Evolutionary conservation across 2,113 vertebrate genomes (phyloP), one percentile per base, ranked within the genome.

Genomic region (Phyllostomus hastatus): DNA sequence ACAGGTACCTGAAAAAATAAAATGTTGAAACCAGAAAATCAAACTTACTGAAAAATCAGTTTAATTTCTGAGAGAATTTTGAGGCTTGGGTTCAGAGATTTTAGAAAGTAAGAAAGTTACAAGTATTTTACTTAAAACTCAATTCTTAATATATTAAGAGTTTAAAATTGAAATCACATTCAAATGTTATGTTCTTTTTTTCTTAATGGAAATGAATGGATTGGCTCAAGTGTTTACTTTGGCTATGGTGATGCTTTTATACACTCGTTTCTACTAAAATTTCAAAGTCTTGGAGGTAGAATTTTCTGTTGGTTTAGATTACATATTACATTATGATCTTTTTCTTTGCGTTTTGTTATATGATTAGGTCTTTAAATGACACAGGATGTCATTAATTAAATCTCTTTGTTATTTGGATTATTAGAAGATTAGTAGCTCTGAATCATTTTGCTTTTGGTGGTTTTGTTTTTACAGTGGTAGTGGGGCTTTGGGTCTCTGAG

Each of bases 321-420:
- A 75, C 24, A 22, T 41, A 64, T 80, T 94, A 78, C 38, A n/a
- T 11, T 12, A 22, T 59, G 57, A 59, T 66, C 28, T 90, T 89
- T 97, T 72, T 66, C 59, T 79, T 46, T 94, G 16, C 69, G 57
- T 70, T 91, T 93, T 89, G 35, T 88, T 92, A 26, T 90, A 33
- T 80, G 59, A 52, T 80, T 43, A 69, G 50, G 67, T 88, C 61
- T 95, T 78, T 64, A 82, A 90, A 50, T 90, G 66, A 38, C 52
- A 79, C 59, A 83, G 69, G 41, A 57, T 28, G 52, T 67, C 85
- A 43, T 17, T 95, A 93, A 54, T 88, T 83, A 95, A 73, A 20
- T 86, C 22, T 86, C 22, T 57, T 57, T 84, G 7, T 86, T 80
- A 35, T 84, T 75, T 93, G 35, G 31, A 41, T 86, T 93, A 46